Evolutionary conservation across 2,888 invertebrate species (phyloP), one percentile per base, ranked within the genome.

Genomic region (Hydroisotoma schaefferi): DNA sequence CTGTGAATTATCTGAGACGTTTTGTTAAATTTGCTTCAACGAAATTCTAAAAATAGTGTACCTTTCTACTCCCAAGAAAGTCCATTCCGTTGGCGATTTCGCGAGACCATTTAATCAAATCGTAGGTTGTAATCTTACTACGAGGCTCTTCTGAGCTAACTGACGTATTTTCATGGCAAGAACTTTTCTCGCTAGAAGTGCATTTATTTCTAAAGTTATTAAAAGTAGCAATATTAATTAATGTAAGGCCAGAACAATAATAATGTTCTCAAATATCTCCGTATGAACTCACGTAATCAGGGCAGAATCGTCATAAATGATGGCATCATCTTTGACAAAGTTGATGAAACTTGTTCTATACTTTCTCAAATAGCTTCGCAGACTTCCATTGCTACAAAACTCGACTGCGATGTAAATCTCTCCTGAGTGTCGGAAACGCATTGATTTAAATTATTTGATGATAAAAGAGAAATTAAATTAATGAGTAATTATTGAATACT

Each of bases 41-140:
- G n/a, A n/a, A n/a, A n/a, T n/a, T n/a, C n/a, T n/a, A n/a, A n/a
- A n/a, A n/a, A n/a, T n/a, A n/a, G n/a, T n/a, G n/a, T 12, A 63
- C 67, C 61, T 67, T 67, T 57, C 60, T 67, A 29, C 61, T 62
- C 22, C 59, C 64, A n/a, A 67, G 44, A 33, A 55, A 67, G 12
- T 67, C 67, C 62, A 64, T 64, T 27, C 64, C 67, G 55, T 61
- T 61, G 10, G 67, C 67, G 22, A 67, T 59, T 52, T 67, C 66
- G n/a, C 33, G 33, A 10, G 62, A 48, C 55, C 55, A 62, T 37
- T 51, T 55, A 0, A 61, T 15, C 26, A 61, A 43, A 23, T 61
- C 52, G 3, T 38, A 3, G 10, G 61, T 57, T 2, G 61, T 53
- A 49, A 28, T n/a, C 27, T 28, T n/a, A n/a, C n/a, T n/a, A n/a